phyloP scores from a whole-genome alignment of 2,888 invertebrate species.

The Drosophila cracens region DNA sequence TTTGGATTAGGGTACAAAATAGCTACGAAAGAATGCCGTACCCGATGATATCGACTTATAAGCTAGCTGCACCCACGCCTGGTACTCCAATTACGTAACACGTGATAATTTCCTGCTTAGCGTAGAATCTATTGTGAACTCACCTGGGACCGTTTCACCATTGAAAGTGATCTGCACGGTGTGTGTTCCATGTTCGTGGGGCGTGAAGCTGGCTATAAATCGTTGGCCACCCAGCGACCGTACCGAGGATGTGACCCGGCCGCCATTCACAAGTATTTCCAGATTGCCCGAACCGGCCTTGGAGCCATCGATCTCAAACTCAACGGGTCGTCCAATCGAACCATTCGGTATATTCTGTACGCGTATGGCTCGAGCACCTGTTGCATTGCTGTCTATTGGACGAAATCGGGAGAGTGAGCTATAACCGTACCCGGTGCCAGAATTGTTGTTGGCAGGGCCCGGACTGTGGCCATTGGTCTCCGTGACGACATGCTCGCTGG shows the following conservation, averaged over 20 bases:
- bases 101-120: slow-evolving; percentile 17
- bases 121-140: slow-evolving; percentile 84
- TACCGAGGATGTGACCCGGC: slow-evolving; percentile 97
- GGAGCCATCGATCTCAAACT: slow-evolving; percentile 98
- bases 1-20: slow-evolving; percentile 23
- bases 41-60: slow-evolving; percentile 11
- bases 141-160: slow-evolving; percentile 94
- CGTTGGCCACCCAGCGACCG: slow-evolving; percentile 94
- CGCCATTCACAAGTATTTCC: slow-evolving; percentile 97
- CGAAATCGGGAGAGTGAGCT: slow-evolving; percentile 83
- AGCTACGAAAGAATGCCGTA: slow-evolving; percentile 30
- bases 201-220: slow-evolving; percentile 96
- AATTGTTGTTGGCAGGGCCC: slow-evolving; percentile 19
- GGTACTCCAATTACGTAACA: slow-evolving; percentile 23
- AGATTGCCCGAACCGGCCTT: slow-evolving; percentile 98
- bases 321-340: slow-evolving; percentile 94
- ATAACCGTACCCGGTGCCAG: slow-evolving; percentile 70
- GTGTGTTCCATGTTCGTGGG: slow-evolving; percentile 93
- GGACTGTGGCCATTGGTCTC: slow-evolving; percentile 76
- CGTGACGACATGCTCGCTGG: slow-evolving; percentile 84
- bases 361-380: slow-evolving; percentile 93
- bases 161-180: slow-evolving; percentile 97
- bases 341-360: slow-evolving; percentile 95
- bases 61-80: slow-evolving; percentile 31
- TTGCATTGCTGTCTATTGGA: slow-evolving; percentile 87